Evolutionary conservation across 2,888 invertebrate species (phyloP).

Genomic region (Therioaphis trifolii): DNA sequence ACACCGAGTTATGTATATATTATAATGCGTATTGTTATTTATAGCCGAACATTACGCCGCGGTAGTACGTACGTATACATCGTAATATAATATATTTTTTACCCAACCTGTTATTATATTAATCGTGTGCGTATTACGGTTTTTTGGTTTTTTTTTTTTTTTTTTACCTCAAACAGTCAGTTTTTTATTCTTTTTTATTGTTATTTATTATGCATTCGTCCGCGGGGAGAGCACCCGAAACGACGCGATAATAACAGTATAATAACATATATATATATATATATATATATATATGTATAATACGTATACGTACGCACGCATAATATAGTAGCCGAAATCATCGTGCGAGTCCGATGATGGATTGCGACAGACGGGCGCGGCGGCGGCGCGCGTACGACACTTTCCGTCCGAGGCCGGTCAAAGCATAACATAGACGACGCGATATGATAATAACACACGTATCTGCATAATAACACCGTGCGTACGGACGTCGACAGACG

Average conservation of each 20-base stretch:
- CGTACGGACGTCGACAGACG: slow-evolving; percentile 24
- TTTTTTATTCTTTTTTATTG: too few species aligned
- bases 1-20: too few species aligned
- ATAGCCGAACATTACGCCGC: slow-evolving; percentile 9
- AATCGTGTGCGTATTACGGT: not conserved
- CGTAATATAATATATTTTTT: slow-evolving; percentile 13
- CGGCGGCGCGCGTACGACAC: slow-evolving; percentile 28
- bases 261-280: too few species aligned
- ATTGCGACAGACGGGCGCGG: not conserved
- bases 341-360: slow-evolving; percentile 23
- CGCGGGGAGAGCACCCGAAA: too few species aligned
- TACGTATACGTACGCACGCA: too few species aligned
- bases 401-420: slow-evolving; percentile 39
- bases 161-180: not conserved
- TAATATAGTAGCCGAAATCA: slow-evolving; percentile 36
- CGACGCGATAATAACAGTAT: too few species aligned
- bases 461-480: too few species aligned
- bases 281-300: too few species aligned
- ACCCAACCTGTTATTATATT: slow-evolving; percentile 49
- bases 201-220: too few species aligned
- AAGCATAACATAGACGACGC: too few species aligned
- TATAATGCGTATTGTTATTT: slow-evolving; percentile 23
- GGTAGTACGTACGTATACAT: not conserved
- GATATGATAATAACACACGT: too few species aligned
- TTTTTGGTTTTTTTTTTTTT: not conserved